phyloP scores from a whole-genome alignment of 2,797 vertebrate species.

The Acanthopagrus latus region DNA sequence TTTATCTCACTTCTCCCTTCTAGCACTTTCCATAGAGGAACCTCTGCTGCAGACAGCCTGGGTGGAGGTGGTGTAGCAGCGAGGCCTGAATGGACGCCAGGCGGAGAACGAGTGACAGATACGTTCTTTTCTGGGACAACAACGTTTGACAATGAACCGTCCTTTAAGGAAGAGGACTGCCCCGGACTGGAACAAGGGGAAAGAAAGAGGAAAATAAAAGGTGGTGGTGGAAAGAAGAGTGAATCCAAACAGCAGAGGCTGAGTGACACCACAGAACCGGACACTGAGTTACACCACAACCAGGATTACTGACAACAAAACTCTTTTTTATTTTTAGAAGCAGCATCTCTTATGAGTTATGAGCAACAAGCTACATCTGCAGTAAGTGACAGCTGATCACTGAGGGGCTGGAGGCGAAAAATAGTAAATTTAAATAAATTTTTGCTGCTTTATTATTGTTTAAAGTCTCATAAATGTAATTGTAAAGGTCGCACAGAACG shows the following conservation, averaged over 20 bases:
- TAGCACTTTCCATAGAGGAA: constrained; percentile 81
- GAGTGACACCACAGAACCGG: not conserved
- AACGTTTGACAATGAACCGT: constrained; percentile 62
- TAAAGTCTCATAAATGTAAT: too few relatives aligned
- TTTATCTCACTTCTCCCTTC: constrained; percentile 70
- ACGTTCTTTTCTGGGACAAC: constrained; percentile 58
- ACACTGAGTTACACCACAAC: not conserved
- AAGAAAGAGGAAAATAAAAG: constrained; percentile 38
- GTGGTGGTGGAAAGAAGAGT: constrained; percentile 2
- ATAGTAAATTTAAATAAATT: too few relatives aligned
- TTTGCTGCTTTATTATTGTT: too few relatives aligned
- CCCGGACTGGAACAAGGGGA: constrained; percentile 64
- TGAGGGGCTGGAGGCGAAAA: too few relatives aligned
- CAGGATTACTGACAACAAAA: not conserved
- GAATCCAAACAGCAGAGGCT: not conserved
- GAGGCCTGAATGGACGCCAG: constrained; percentile 34
- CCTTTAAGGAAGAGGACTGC: constrained; percentile 47
- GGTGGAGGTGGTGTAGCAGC: constrained; percentile 47
- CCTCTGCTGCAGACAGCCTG: constrained; percentile 65
- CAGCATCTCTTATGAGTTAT: not conserved
- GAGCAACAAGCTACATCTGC: too few relatives aligned
- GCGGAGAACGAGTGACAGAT: constrained; percentile 27
- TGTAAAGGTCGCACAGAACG: not conserved
- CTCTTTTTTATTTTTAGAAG: not conserved
- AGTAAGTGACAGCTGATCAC: too few relatives aligned